phyloP scores from a whole-genome alignment of 2,113 vertebrate species.

The Arothron firmamentum region DNA sequence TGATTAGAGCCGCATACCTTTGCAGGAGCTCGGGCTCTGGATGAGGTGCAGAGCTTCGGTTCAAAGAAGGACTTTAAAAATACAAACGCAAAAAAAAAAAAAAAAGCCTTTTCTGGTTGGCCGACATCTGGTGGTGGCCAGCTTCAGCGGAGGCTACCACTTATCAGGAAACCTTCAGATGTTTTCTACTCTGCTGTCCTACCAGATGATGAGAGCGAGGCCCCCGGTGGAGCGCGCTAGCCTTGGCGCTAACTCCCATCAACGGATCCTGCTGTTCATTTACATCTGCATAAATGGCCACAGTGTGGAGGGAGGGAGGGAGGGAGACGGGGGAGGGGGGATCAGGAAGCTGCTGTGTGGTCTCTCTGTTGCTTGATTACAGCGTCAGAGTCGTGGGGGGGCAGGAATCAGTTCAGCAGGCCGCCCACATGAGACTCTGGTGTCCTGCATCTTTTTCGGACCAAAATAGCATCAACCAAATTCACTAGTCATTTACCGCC shows the following conservation, averaged over 20 bases:
- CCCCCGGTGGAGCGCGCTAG: slow-evolving; percentile 20
- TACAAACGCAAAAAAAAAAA: slow-evolving; percentile 15
- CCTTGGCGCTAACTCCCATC: slow-evolving; percentile 41
- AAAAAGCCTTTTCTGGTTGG: slow-evolving; percentile 10
- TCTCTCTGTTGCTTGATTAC: slow-evolving; percentile 27
- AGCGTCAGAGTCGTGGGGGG: slow-evolving; percentile 14
- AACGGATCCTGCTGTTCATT: slow-evolving; percentile 44
- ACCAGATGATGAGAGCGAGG: slow-evolving; percentile 37
- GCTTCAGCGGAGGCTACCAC: no score
- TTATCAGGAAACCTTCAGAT: neutral
- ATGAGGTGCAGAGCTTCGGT: slow-evolving; percentile 33
- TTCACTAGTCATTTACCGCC: slow-evolving; percentile 4
- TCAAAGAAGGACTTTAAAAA: slow-evolving; percentile 35
- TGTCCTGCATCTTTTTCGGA: neutral
- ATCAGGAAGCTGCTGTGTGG: slow-evolving; percentile 29
- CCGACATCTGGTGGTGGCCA: neutral
- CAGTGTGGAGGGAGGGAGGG: neutral
- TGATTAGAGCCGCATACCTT: slow-evolving; percentile 60
- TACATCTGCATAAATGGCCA: slow-evolving; percentile 41
- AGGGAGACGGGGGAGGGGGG: slow-evolving; percentile 12
- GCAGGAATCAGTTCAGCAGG: no score
- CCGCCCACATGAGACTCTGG: no score
- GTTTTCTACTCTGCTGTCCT: slow-evolving; percentile 21
- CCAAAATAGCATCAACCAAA: slow-evolving; percentile 43
- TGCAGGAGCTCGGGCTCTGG: slow-evolving; percentile 41